Base-by-base conservation (phyloP, 2,888 invertebrate species). In the Branchipolynoe longqiensis region DNA sequence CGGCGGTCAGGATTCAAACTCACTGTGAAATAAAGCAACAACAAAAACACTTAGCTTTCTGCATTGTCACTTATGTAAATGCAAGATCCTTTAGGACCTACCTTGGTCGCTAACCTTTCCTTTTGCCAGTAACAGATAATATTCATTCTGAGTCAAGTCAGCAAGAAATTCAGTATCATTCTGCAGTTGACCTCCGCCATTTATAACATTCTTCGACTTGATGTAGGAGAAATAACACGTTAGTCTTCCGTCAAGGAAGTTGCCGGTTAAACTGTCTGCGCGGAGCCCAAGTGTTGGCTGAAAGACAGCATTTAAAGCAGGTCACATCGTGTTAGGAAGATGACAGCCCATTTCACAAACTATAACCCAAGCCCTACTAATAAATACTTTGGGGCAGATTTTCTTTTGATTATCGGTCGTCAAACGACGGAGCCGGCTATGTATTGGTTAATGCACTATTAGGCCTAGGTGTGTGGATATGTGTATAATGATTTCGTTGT, bases 211-310 rank as follows among this genome's bases (percentile, higher is more conserved):
- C 38, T 69, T 69, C 14, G 36, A 6, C 22, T 69, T 69, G 69
- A 69, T 33, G 36, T 69, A 69, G 1, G 69, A 69, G 38, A 36
- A 69, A n/a, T 69, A 38, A 22, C 69, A 69, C 22, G 69, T 69
- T 8, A 69, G 18, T 25, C 38, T 69, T 0, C 69, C 69, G 38
- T 69, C 69, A 33, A 3, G 14, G n/a, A 36, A 69, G 4, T 69
- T 22, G 18, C 69, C 69, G 25, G 69, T 36, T 38, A 6, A 1
- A 22, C 1, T 18, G 3, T 33, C 2, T n/a, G n/a, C n/a, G 38
- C 69, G 36, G 38, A 69, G 69, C 0, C 69, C 69, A 18, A 69
- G 18, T 36, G 69, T n/a, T 6, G 69, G 69, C 69, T 69, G 38
- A 22, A 69, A 69, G 18, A 48, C 8, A 48, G 48, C 8, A 12